Percentiles rank a stretch among this genome's conserved stretches.
Conservation (phyloP, 2,888 invertebrate species). For the Drosophila rellima region DNA sequence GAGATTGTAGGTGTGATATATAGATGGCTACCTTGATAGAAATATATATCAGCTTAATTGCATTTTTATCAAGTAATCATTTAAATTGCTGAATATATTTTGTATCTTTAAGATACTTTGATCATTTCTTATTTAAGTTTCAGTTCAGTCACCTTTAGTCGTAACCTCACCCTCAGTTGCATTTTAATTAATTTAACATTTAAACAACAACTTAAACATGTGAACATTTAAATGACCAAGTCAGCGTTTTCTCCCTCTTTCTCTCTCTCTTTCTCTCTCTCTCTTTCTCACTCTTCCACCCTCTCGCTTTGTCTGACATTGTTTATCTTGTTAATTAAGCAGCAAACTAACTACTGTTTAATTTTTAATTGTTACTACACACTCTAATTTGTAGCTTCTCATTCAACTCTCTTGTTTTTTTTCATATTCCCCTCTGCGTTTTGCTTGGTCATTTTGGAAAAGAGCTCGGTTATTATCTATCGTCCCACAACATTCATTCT, state of each 20-base stretch:
- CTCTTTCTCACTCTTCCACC: neutral
- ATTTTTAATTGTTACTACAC: conserved; percentile 73
- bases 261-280: neutral
- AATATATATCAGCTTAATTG: too few relatives aligned
- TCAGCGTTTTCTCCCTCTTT: neutral
- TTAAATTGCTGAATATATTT: too few relatives aligned
- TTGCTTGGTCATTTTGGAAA: conserved; percentile 38
- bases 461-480: conserved; percentile 27
- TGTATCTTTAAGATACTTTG: neutral
- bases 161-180: neutral
- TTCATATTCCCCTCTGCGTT: conserved; percentile 8
- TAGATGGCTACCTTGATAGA: neutral
- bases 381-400: conserved; percentile 53
- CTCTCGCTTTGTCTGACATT: conserved; percentile 17
- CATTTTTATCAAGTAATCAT: too few relatives aligned
- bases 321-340: conserved; percentile 74
- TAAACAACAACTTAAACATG: conserved; percentile 11
- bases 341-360: conserved; percentile 68
- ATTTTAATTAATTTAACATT: conserved; percentile 18
- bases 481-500: conserved; percentile 15
- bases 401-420: neutral
- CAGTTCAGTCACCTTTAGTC: conserved; percentile 38
- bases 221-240: conserved; percentile 10
- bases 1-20: neutral
- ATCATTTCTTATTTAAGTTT: neutral